These are phyloP conservation scores for Pygmarrhopalites habei DNA, from an alignment of 1,140 invertebrate genomes.

Conservation along the genomic window DNA sequence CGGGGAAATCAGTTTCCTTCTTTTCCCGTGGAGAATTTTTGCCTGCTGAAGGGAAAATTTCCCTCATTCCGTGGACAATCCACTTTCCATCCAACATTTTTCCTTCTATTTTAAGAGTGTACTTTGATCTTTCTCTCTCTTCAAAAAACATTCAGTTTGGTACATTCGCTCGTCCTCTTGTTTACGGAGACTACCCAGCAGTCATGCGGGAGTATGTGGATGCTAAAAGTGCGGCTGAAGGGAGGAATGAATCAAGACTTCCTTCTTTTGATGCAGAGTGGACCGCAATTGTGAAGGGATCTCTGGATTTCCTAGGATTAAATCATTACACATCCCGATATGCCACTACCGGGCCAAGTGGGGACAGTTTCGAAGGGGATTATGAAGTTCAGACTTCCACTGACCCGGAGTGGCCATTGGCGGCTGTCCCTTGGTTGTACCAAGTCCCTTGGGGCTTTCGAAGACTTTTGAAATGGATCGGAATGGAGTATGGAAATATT, in stretches of 20 bases:
- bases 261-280: conserved; percentile 41
- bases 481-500: conserved; percentile 18
- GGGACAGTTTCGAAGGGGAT: neutral
- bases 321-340: conserved; percentile 26
- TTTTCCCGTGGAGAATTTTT: no score
- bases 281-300: conserved; percentile 47
- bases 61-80: no score
- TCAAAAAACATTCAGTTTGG: conserved; percentile 12
- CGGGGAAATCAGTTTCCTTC: no score
- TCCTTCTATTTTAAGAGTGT: no score
- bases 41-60: no score
- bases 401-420: conserved; percentile 25
- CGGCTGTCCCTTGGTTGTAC: neutral
- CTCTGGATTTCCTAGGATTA: neutral
- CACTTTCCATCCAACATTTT: no score
- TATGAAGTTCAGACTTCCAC: conserved; percentile 8
- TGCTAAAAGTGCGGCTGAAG: conserved; percentile 20
- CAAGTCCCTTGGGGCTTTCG: conserved; percentile 22
- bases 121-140: neutral
- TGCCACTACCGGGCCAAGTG: neutral
- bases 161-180: conserved; percentile 8
- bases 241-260: conserved; percentile 24
- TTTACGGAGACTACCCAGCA: conserved; percentile 41
- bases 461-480: conserved; percentile 29
- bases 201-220: conserved; percentile 36